Evolutionary conservation across 2,888 invertebrate genomes (phyloP), one percentile per base, ranked within the genome.

Genomic region (Ceramica pisi): DNA sequence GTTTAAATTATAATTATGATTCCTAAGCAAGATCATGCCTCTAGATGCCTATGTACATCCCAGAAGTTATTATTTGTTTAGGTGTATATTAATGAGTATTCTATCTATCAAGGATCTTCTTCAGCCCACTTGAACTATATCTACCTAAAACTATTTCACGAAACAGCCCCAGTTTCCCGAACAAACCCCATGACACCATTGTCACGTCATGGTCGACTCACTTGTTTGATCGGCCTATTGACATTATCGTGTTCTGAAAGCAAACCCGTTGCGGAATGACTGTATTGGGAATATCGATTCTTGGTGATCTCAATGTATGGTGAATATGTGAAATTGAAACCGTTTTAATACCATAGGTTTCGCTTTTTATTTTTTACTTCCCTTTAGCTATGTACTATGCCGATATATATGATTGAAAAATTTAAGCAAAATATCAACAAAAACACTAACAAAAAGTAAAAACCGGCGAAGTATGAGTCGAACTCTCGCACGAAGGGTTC

Each of bases 271-370:
- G n/a, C 12, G 12, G 2, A 44, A 16, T 59, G 2, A 44, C 12
- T 59, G 51, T 35, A 35, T 41, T 23, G 69, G 23, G 31, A 44
- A 51, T 69, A 70, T 70, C n/a, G 23, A 53, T 71, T 60, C 46
- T n/a, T 41, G n/a, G 8, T n/a, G 9, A 10, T 16, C 16, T 41
- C 38, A 48, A 41, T 19, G 31, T 50, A 12, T 5, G 10, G 5
- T 21, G 31, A 14, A 50, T 56, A 67, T 41, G 48, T 67, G 19
- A 4, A 68, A 68, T 57, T 56, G 10, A n/a, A 7, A 23, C n/a
- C 6, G 23, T 38, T 38, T 38, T 6, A 14, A 31, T 21, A 16
- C 4, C 31, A n/a, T 16, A 21, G 12, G 12, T 35, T 10, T 10
- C 8, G 21, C 16, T 1, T 31, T 31, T 35, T 10, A 0, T 4